phyloP scores from a whole-genome alignment of 2,113 vertebrate species.

The Leptobrachium ailaonicum region DNA sequence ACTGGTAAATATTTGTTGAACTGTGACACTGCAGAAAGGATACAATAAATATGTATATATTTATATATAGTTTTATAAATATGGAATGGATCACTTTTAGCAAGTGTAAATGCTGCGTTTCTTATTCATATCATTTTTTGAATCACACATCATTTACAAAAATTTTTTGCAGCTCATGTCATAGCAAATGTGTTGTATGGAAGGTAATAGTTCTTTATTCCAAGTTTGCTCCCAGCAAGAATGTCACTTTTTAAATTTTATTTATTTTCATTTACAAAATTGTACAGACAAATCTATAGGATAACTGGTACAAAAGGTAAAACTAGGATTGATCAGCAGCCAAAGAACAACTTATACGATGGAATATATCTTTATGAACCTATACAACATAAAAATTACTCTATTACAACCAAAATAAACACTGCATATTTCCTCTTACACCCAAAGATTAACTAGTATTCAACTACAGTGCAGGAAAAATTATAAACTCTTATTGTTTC shows the following conservation, averaged over 20 bases:
- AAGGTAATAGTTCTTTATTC: not conserved
- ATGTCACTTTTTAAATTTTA: not conserved
- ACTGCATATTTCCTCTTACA: not conserved
- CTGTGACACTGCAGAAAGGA: constrained; percentile 4
- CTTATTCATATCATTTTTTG: no score
- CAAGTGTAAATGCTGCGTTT: no score
- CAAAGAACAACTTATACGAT: constrained; percentile 19
- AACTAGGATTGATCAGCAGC: constrained; percentile 12
- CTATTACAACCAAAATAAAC: constrained; percentile 33
- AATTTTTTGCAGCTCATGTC: not conserved
- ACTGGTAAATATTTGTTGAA: constrained; percentile 2
- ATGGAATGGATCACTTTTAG: not conserved
- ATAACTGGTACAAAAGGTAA: constrained; percentile 14
- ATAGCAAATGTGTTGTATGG: not conserved
- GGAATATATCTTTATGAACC: constrained; percentile 22
- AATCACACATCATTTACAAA: no score
- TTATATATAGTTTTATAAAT: not conserved
- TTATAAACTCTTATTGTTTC: not conserved
- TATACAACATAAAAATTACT: constrained; percentile 39
- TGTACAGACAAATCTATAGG: not conserved
- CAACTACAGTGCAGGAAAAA: not conserved
- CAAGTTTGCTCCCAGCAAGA: not conserved
- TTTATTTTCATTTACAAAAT: not conserved
- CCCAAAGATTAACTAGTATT: constrained; percentile 4
- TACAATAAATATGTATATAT: not conserved